phyloP scores from a whole-genome alignment of 1,140 invertebrate species.

The Coenobita brevimanus region DNA sequence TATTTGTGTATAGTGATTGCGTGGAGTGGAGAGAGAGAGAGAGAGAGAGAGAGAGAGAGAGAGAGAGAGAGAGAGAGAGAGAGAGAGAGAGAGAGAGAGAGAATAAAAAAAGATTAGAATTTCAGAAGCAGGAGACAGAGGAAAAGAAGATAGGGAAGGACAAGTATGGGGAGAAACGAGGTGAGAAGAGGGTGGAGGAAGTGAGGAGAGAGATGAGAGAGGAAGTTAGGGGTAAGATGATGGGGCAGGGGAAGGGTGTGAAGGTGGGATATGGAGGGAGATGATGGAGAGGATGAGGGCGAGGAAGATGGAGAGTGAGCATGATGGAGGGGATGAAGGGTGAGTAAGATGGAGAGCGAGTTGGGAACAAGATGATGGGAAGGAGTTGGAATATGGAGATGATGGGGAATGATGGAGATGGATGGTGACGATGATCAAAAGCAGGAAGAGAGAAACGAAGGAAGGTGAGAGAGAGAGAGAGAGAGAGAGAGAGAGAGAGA shows the following conservation, averaged over 20 bases:
- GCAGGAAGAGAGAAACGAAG: constrained; percentile 9
- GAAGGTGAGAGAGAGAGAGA: neutral
- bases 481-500: neutral
- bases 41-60: constrained; percentile 26
- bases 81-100: too few species aligned
- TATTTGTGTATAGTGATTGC: neutral
- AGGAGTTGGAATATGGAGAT: neutral
- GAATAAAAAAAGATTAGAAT: too few species aligned
- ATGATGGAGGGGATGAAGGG: neutral
- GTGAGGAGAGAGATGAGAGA: neutral
- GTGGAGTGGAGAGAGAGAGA: constrained; percentile 21
- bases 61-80: constrained; percentile 36
- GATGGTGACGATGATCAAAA: neutral
- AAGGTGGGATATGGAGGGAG: neutral
- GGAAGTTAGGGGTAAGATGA: neutral
- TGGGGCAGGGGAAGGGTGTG: neutral
- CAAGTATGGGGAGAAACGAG: neutral
- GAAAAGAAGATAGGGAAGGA: too few species aligned
- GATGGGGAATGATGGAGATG: neutral
- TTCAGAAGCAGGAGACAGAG: too few species aligned
- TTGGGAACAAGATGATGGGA: neutral
- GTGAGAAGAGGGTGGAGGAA: neutral
- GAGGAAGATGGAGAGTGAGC: neutral
- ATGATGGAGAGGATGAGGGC: neutral
- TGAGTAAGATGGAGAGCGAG: too few species aligned